These are phyloP conservation scores for Jacana jacana DNA, from an alignment of 2,113 vertebrate genomes.

Conservation along the genomic window DNA sequence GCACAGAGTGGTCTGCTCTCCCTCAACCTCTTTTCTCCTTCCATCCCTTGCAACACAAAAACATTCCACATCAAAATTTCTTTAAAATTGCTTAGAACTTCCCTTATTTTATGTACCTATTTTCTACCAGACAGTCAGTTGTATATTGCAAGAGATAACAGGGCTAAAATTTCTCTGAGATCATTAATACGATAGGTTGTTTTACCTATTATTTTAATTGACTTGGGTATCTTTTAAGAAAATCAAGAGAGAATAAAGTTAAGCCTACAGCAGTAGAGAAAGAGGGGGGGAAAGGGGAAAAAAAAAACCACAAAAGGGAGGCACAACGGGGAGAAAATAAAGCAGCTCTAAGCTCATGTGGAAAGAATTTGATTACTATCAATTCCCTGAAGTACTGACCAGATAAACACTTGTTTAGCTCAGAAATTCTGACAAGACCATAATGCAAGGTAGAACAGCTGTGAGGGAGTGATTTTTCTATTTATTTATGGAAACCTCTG, in stretches of 20 bases:
- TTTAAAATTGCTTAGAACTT: neutral
- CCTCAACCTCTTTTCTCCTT: neutral
- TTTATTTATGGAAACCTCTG: constrained; percentile 9
- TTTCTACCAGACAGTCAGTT: neutral
- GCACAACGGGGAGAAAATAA: neutral
- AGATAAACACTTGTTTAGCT: constrained; percentile 33
- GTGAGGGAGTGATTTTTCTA: neutral
- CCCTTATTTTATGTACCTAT: neutral
- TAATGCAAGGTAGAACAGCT: neutral
- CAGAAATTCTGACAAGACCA: constrained; percentile 44
- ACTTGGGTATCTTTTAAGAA: neutral
- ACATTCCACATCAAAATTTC: neutral
- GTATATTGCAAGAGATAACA: neutral
- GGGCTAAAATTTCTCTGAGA: neutral
- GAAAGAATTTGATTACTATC: constrained; percentile 53
- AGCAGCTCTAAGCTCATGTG: constrained; percentile 9
- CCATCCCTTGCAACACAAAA: neutral
- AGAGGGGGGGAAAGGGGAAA: neutral
- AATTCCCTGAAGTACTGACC: constrained; percentile 32
- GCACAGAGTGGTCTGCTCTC: neutral
- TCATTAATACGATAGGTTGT: neutral
- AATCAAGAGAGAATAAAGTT: neutral
- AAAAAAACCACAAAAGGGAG: neutral
- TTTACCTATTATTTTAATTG: neutral
- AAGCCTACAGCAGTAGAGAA: neutral